Evolutionary conservation across 2,888 invertebrate genomes (phyloP), one percentile per base, ranked within the genome.

Genomic region (Lampropteryx suffumata): DNA sequence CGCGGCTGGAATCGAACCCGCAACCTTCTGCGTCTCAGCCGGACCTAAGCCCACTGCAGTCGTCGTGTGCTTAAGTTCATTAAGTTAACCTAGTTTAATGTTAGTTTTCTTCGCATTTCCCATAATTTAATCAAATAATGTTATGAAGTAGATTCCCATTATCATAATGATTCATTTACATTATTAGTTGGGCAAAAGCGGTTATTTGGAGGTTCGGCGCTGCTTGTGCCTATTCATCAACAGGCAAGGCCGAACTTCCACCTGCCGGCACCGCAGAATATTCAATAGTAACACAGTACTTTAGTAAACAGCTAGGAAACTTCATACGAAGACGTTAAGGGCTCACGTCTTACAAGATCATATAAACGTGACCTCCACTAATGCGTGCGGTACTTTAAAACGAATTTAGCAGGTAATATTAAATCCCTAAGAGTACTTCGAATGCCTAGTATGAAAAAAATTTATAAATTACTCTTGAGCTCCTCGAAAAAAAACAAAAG

Each of bases 151-250:
- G 41, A 36, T 39, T 47, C 27, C 49, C 46, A 56, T 56, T 61
- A 55, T 46, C 45, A 43, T 49, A 49, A 49, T 55, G 45, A 59
- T 59, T 59, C 53, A 57, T 57, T 59, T 59, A 55, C 56, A 65
- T 69, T 67, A 69, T 67, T 67, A 67, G 61, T 63, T 60, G 44
- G 63, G 57, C 52, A 50, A 60, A 57, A 53, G 59, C 45, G 55
- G 63, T 57, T 65, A 59, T 60, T 73, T 69, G 63, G 67, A 59
- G 70, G 62, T 61, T 74, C 53, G 57, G 53, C 54, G 39, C 79
- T 73, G 79, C 54, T 57, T 61, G 57, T 21, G 55, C 69, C 76
- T 74, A 79, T 81, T 80, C 76, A 79, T 82, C 78, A 79, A 68
- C 60, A 55, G 55, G 57, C 67, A 61, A 73, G 73, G 67, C 67